Conservation (phyloP, 1,140 invertebrate species). For the Procambarus clarkii region DNA sequence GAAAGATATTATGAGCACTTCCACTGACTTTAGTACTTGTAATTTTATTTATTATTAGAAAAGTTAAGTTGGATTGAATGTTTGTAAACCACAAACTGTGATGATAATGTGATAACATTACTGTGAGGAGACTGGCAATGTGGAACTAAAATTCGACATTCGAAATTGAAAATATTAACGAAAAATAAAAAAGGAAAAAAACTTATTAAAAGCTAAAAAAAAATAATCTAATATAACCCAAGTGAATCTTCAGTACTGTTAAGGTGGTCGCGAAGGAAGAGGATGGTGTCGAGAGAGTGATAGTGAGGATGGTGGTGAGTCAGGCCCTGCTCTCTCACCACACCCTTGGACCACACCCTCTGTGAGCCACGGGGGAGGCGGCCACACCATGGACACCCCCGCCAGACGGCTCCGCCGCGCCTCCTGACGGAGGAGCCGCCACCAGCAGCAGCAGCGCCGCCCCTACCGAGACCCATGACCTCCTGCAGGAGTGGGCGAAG, state of each 20-base stretch:
- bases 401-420: background rate
- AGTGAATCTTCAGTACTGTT: background rate
- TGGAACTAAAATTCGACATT: too few relatives aligned
- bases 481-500: conserved; percentile 10
- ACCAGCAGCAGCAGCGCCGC: background rate
- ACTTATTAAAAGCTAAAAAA: background rate
- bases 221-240: background rate
- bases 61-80: too few relatives aligned
- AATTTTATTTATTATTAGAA: too few relatives aligned
- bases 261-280: background rate
- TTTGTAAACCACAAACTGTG: too few relatives aligned
- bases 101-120: too few relatives aligned
- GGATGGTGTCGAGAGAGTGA: background rate
- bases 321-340: background rate
- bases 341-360: background rate
- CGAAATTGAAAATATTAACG: background rate
- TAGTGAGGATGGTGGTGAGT: background rate
- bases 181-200: background rate
- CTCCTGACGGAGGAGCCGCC: conserved; percentile 7
- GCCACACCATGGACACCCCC: background rate
- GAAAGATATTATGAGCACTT: too few relatives aligned
- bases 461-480: background rate
- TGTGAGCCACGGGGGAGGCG: background rate
- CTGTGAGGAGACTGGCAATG: too few relatives aligned
- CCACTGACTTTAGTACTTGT: too few relatives aligned